Conservation (phyloP, 2,113 vertebrate genomes). For the Peucedramus taeniatus region DNA sequence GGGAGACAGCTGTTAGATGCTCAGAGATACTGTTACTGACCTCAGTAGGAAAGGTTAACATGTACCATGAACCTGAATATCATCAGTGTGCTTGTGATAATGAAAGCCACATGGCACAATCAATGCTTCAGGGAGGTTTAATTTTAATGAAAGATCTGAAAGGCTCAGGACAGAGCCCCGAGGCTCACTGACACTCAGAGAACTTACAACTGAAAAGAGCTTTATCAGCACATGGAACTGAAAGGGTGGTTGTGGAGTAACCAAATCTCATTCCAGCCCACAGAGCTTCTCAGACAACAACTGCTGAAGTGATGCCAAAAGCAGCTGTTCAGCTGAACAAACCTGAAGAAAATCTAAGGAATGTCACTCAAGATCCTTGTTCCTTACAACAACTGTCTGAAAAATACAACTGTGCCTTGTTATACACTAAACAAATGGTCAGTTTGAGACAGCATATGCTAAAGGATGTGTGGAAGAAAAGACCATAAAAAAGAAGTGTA, state of each 20-base stretch:
- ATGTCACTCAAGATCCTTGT: neutral
- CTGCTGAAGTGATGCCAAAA: neutral
- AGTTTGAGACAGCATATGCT: neutral
- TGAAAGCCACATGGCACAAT: constrained; percentile 61
- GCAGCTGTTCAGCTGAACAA: neutral
- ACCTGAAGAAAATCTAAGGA: neutral
- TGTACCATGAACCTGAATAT: constrained; percentile 52
- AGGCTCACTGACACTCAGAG: neutral
- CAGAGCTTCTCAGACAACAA: neutral
- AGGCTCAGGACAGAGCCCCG: neutral
- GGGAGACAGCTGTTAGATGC: constrained; percentile 53
- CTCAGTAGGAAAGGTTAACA: constrained; percentile 62
- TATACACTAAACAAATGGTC: neutral
- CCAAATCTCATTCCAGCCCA: neutral
- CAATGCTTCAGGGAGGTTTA: constrained; percentile 48
- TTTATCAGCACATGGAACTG: neutral
- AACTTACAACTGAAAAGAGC: neutral
- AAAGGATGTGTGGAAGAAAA: neutral
- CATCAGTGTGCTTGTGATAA: constrained; percentile 21
- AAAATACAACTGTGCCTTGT: neutral
- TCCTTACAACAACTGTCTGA: neutral
- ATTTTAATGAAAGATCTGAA: constrained; percentile 51
- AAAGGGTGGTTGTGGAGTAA: neutral
- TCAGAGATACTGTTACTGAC: constrained; percentile 61
- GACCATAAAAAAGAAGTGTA: neutral